Evolutionary conservation across 2,797 vertebrate genomes (phyloP).

Genomic region (Aphelocoma californica): DNA sequence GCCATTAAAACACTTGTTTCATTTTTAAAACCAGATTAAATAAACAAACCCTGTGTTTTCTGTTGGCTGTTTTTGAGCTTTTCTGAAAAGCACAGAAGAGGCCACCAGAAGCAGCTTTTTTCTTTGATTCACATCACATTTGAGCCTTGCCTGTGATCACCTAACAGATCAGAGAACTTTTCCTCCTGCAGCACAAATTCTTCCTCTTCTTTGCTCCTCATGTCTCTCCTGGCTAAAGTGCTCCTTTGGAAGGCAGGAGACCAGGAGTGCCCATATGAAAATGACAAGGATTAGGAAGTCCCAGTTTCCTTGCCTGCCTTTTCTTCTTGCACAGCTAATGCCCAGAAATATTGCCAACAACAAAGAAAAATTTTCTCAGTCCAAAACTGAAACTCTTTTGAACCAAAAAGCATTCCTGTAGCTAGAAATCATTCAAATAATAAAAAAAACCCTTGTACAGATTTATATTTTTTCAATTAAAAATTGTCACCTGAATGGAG

Average conservation of each 20-base stretch:
- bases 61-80: background rate
- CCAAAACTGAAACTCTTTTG: background rate
- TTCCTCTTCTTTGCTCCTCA: background rate
- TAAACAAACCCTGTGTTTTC: background rate
- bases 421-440: background rate
- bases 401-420: background rate
- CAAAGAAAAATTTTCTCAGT: background rate
- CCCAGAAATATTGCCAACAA: background rate
- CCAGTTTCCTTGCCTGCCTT: background rate
- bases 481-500: background rate
- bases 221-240: background rate
- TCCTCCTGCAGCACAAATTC: background rate
- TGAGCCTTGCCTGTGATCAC: background rate
- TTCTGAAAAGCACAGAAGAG: background rate
- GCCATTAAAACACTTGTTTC: background rate
- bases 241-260: background rate
- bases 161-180: background rate
- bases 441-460: background rate
- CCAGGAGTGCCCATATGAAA: background rate
- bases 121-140: background rate
- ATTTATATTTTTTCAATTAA: background rate
- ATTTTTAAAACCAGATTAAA: background rate
- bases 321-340: background rate
- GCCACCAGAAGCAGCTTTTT: background rate
- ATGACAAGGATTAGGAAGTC: background rate